Percentiles rank a stretch among this genome's conserved stretches.
These are phyloP conservation scores for Melanophora roralis DNA, from an alignment of 2,888 invertebrate genomes.

Conservation along the genomic window DNA sequence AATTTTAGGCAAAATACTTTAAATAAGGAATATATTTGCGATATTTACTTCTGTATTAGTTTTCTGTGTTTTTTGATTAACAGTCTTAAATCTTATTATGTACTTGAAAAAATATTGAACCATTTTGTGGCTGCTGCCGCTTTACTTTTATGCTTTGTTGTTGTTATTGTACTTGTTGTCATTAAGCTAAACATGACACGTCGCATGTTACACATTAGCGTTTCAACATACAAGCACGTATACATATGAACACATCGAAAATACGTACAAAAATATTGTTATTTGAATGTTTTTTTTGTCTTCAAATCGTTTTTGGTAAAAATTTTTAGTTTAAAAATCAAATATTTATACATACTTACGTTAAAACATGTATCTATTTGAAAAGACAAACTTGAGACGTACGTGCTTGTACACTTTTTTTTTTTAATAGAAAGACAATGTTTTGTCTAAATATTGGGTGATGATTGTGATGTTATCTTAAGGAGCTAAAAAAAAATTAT, in stretches of 20 bases:
- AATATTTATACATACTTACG: neutral
- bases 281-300: constrained; percentile 32
- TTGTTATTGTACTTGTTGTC: constrained; percentile 49
- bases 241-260: neutral
- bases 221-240: constrained; percentile 32
- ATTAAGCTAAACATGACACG: constrained; percentile 61
- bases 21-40: too few species aligned
- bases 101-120: constrained; percentile 10
- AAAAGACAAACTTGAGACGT: neutral
- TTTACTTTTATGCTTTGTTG: neutral
- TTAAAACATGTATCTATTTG: too few species aligned
- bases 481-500: constrained; percentile 40
- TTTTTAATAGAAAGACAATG: neutral
- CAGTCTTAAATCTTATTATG: too few species aligned
- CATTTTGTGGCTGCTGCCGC: constrained; percentile 2
- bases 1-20: too few species aligned
- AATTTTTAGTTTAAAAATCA: constrained; percentile 34
- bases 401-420: neutral
- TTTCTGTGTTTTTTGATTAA: too few species aligned
- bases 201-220: constrained; percentile 61
- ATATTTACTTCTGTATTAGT: too few species aligned
- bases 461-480: constrained; percentile 54
- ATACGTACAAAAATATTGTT: too few species aligned
- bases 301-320: constrained; percentile 45
- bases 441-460: neutral